Evolutionary conservation across 2,113 vertebrate genomes (phyloP).

Genomic region (Anser cygnoides): DNA sequence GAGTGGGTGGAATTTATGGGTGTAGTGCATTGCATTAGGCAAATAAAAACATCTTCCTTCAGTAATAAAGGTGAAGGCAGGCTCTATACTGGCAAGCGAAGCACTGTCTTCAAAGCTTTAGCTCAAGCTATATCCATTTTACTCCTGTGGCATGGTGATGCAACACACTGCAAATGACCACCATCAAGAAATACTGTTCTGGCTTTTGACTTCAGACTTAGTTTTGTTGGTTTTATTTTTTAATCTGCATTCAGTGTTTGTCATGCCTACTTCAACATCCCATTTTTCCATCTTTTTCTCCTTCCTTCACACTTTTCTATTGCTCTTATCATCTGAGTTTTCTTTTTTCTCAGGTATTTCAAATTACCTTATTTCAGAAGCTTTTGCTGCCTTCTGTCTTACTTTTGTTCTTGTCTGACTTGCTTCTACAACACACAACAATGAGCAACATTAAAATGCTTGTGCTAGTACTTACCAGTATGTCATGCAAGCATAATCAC

Average conservation of each 20-base stretch:
- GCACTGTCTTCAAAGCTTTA: constrained; percentile 55
- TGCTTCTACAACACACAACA: not conserved
- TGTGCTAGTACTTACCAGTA: not conserved
- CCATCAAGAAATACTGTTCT: not conserved
- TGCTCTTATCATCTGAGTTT: not conserved
- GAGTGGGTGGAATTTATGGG: constrained; percentile 80
- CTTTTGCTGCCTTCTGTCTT: not conserved
- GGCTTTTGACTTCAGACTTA: not conserved
- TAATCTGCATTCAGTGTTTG: not conserved
- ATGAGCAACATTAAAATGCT: not conserved
- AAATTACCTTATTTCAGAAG: not conserved
- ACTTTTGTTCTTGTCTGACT: not conserved
- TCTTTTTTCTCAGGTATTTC: not conserved
- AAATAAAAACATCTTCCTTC: constrained; percentile 80
- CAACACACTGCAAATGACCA: not conserved
- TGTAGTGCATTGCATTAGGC: constrained; percentile 73
- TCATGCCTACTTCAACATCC: not conserved
- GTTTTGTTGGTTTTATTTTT: not conserved
- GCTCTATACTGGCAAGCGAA: constrained; percentile 61
- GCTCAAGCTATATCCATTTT: constrained; percentile 4
- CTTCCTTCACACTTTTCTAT: not conserved
- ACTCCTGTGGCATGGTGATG: not conserved
- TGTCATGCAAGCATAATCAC: not conserved
- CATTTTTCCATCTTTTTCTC: not conserved
- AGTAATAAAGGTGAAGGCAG: constrained; percentile 73